phyloP scores from a whole-genome alignment of 2,888 invertebrate genomes.

The Tinea pellionella region DNA sequence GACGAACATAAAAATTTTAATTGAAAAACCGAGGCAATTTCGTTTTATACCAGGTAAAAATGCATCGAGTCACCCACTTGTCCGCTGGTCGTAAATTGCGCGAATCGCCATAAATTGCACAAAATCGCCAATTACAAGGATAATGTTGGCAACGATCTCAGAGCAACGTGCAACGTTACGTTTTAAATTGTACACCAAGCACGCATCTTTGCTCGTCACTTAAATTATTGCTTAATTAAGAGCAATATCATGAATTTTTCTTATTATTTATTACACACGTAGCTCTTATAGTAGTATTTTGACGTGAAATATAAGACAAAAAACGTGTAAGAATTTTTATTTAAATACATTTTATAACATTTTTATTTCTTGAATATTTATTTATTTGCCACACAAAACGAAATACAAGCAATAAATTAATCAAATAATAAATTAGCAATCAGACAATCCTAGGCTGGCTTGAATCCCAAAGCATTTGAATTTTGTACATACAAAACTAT shows the following conservation, averaged over 20 bases:
- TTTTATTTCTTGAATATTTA: too few relatives aligned
- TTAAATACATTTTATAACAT: too few relatives aligned
- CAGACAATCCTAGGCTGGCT: too few relatives aligned
- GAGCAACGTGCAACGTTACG: slow-evolving; percentile 16
- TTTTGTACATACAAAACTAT: too few relatives aligned
- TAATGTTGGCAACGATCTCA: slow-evolving; percentile 43
- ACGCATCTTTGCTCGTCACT: slow-evolving; percentile 2
- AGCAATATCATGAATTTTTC: background rate
- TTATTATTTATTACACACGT: background rate
- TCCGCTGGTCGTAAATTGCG: slow-evolving; percentile 64
- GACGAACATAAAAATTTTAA: slow-evolving; percentile 52
- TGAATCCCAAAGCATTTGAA: too few relatives aligned
- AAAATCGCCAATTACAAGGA: slow-evolving; percentile 63
- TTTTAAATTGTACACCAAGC: background rate
- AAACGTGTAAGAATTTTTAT: too few relatives aligned
- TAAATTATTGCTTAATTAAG: slow-evolving; percentile 10
- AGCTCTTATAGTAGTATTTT: background rate
- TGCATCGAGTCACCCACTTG: slow-evolving; percentile 48
- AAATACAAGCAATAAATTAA: too few relatives aligned
- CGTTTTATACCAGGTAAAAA: slow-evolving; percentile 32
- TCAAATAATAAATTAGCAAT: too few relatives aligned
- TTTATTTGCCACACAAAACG: too few relatives aligned
- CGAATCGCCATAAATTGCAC: slow-evolving; percentile 63
- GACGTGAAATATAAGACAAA: too few relatives aligned
- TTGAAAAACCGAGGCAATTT: slow-evolving; percentile 53